These are phyloP conservation scores for Coptodon rendalli DNA, from an alignment of 2,113 vertebrate species.

Conservation along the genomic window DNA sequence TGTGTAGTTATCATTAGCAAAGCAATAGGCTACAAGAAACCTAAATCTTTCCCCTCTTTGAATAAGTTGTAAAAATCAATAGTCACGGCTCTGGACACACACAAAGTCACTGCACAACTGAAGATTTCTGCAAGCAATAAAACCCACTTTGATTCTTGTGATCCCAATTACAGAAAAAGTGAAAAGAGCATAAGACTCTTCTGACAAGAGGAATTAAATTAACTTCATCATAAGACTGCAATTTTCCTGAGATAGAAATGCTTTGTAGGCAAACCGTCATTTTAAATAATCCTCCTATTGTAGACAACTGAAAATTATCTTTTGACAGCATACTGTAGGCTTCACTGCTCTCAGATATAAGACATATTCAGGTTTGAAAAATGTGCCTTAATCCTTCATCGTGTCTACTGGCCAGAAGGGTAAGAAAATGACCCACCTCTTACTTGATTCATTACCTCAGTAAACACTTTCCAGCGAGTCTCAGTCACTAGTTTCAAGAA, in stretches of 20 bases:
- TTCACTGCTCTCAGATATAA: background rate
- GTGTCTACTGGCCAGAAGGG: background rate
- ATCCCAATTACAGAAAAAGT: background rate
- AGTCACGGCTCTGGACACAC: background rate
- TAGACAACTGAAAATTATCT: background rate
- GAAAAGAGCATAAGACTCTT: background rate
- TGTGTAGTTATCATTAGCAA: background rate
- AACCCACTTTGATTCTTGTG: background rate
- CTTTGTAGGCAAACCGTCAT: background rate
- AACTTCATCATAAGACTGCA: background rate
- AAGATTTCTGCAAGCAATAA: background rate
- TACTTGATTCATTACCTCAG: background rate
- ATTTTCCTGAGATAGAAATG: background rate
- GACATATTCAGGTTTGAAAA: background rate
- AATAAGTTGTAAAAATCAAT: conserved; percentile 4
- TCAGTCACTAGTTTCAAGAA: background rate
- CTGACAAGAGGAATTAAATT: background rate
- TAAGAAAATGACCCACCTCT: background rate
- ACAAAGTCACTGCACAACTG: background rate
- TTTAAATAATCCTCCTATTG: background rate
- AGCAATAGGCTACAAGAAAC: background rate
- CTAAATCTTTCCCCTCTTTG: background rate
- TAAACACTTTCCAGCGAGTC: background rate
- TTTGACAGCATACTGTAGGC: background rate
- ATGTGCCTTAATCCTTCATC: background rate